These are phyloP conservation scores for Benitochromis conjunctus DNA, from an alignment of 2,113 vertebrate species.

Conservation along the genomic window DNA sequence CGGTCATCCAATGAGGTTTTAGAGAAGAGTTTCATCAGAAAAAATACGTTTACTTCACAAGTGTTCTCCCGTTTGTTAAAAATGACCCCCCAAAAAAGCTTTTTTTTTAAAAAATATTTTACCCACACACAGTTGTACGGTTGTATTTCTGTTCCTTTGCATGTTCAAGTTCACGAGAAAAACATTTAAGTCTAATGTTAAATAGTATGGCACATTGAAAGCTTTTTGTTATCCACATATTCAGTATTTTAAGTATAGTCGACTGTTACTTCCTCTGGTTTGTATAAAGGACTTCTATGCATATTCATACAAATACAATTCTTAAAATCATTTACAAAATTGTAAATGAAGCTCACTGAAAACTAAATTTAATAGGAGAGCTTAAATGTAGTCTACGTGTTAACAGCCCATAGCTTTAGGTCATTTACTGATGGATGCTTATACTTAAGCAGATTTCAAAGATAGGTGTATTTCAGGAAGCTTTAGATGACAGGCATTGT, in stretches of 20 bases:
- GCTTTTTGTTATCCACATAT: not conserved
- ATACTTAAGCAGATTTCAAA: not conserved
- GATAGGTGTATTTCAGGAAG: not conserved
- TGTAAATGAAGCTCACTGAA: not conserved
- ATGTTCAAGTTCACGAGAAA: not conserved
- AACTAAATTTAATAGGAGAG: not conserved
- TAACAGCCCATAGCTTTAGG: not conserved
- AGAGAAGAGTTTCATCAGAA: not conserved
- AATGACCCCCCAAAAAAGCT: not conserved
- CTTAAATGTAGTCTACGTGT: not conserved
- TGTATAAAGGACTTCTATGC: not conserved
- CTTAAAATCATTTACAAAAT: not conserved
- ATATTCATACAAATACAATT: not conserved
- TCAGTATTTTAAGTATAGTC: fast-evolving
- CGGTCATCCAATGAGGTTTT: not conserved
- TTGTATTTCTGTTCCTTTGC: not conserved
- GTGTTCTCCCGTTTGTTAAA: not conserved
- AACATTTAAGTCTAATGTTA: not conserved
- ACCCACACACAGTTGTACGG: not conserved
- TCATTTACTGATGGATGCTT: not conserved
- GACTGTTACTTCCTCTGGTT: not conserved
- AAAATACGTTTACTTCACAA: not conserved
- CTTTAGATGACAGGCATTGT: not conserved
- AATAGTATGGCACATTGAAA: not conserved
- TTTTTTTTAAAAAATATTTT: too few species aligned